These are phyloP conservation scores for Pyrrhia umbra DNA, from an alignment of 2,888 invertebrate genomes.

Conservation along the genomic window DNA sequence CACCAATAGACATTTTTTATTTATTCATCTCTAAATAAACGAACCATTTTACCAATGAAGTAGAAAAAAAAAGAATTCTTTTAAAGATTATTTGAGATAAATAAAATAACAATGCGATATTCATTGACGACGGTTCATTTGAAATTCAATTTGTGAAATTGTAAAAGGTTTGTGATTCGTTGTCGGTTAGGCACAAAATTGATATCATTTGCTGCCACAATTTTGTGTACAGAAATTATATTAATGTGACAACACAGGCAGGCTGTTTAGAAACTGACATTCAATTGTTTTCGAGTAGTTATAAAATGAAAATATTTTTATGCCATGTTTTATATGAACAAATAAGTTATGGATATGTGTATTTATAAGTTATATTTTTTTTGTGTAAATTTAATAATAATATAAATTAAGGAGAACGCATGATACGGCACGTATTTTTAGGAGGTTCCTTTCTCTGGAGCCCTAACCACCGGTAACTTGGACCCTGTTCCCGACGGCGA, in stretches of 20 bases:
- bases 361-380: no score
- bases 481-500: no score
- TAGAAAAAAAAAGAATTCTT: conserved; percentile 17
- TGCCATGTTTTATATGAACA: neutral
- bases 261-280: conserved; percentile 16
- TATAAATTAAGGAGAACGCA: no score
- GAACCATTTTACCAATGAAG: neutral
- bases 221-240: conserved; percentile 32
- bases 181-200: conserved; percentile 28
- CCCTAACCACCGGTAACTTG: no score
- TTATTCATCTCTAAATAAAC: conserved; percentile 5
- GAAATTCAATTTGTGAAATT: conserved; percentile 48
- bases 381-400: no score
- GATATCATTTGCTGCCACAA: conserved; percentile 29
- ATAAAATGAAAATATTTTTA: conserved; percentile 6
- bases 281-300: conserved; percentile 17
- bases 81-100: conserved; percentile 15
- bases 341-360: no score
- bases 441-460: no score
- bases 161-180: conserved; percentile 21
- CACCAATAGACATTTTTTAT: neutral
- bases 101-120: conserved; percentile 30
- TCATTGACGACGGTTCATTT: conserved; percentile 34
- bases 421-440: no score
- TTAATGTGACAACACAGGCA: conserved; percentile 19